A percentile compares a stretch with the other conserved stretches of the same genome.
Conservation (phyloP, 1,140 invertebrate species). For the Penaeus chinensis region DNA sequence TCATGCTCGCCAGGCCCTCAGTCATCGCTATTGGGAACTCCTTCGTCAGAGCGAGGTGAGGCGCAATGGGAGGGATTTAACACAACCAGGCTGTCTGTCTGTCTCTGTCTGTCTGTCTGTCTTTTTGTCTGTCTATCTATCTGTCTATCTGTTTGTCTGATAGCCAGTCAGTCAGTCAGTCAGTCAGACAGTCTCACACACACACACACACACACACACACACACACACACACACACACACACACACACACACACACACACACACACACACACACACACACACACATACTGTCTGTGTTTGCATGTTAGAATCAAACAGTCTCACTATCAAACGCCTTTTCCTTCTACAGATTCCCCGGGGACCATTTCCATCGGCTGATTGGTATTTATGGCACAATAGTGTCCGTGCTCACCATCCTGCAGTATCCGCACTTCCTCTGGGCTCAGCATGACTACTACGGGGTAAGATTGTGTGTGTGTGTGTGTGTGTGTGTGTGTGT, state of each 20-base stretch:
- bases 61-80: background rate
- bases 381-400: background rate
- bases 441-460: background rate
- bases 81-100: background rate
- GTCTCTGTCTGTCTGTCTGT: background rate
- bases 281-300: background rate
- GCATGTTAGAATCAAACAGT: too few species aligned
- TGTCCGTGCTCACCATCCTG: background rate
- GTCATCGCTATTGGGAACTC: background rate
- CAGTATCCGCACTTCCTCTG: slow-evolving; percentile 1
- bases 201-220: too few species aligned
- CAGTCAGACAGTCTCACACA: too few species aligned
- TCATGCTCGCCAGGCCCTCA: background rate
- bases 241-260: background rate
- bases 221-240: background rate
- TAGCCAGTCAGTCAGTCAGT: too few species aligned
- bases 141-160: too few species aligned
- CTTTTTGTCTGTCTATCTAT: too few species aligned
- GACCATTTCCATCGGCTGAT: background rate
- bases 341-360: background rate
- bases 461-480: background rate
- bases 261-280: background rate
- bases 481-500: too few species aligned
- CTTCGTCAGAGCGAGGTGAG: background rate
- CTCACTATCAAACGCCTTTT: background rate